Conservation (phyloP, 1,140 invertebrate genomes). For the Brachionus paranguensis region DNA sequence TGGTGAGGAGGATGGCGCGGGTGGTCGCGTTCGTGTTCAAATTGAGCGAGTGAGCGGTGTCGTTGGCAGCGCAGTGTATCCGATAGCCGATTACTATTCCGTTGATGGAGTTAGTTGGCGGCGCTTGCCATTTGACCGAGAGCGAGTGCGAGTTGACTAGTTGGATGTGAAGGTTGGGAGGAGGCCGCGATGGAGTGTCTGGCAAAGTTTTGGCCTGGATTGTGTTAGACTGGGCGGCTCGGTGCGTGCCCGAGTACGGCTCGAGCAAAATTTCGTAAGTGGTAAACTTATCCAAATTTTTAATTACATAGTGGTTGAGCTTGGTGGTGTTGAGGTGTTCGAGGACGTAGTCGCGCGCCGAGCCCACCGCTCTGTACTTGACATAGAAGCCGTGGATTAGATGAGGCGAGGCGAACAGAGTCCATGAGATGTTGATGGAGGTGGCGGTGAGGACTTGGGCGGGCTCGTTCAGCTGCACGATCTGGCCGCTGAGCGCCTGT, state of each 20-base stretch:
- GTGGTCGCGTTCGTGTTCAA: constrained; percentile 23
- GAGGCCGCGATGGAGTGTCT: not conserved
- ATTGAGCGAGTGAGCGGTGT: not conserved
- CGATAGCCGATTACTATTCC: not conserved
- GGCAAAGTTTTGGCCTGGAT: not conserved
- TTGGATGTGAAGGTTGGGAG: not conserved
- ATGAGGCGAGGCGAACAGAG: not conserved
- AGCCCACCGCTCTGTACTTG: constrained; percentile 5
- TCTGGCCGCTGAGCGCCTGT: constrained; percentile 5
- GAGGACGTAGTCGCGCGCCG: not conserved
- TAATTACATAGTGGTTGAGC: not conserved
- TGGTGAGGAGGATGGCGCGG: not conserved
- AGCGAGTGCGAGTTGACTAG: not conserved
- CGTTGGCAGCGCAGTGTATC: not conserved
- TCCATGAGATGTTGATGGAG: constrained; percentile 14
- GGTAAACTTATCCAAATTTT: constrained; percentile 11
- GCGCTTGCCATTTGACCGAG: constrained; percentile 25
- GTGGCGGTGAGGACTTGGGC: not conserved
- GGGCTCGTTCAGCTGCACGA: constrained; percentile 5
- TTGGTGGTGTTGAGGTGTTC: not conserved
- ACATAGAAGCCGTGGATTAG: constrained; percentile 4
- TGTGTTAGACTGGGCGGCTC: not conserved
- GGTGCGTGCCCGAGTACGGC: not conserved
- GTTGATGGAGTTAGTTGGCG: not conserved
- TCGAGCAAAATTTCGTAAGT: constrained; percentile 33